These are phyloP conservation scores for Coregonus ussuriensis DNA, from an alignment of 2,797 vertebrate species.

Conservation along the genomic window DNA sequence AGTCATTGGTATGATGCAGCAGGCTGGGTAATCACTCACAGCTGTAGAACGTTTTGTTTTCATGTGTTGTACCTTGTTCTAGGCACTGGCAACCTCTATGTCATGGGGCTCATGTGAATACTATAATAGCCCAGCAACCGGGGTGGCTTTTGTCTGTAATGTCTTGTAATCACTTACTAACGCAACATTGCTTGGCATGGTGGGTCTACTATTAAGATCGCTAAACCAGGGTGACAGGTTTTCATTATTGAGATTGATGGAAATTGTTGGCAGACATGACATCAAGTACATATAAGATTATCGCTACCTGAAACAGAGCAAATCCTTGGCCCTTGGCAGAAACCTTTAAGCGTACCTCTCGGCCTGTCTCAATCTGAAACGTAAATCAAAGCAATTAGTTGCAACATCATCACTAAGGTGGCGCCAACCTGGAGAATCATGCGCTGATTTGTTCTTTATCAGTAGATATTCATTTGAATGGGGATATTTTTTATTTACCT, in stretches of 20 bases:
- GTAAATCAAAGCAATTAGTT: not conserved
- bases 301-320: conserved; percentile 84
- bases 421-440: not conserved
- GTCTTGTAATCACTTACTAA: not conserved
- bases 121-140: not conserved
- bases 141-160: not conserved
- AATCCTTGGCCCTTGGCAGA: conserved; percentile 82
- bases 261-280: not conserved
- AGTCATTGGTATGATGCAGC: conserved; percentile 12
- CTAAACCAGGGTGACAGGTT: not conserved
- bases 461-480: conserved; percentile 58
- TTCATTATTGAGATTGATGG: not conserved
- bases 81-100: conserved; percentile 1
- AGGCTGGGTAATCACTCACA: conserved; percentile 23
- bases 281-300: not conserved
- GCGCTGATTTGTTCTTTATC: not conserved
- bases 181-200: not conserved
- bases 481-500: conserved; percentile 65
- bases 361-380: conserved; percentile 71
- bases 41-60: conserved; percentile 15
- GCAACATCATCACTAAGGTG: not conserved
- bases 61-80: not conserved
- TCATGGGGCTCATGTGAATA: not conserved
- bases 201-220: not conserved
- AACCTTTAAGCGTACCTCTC: conserved; percentile 68